These are phyloP conservation scores for Struthio camelus DNA, from an alignment of 2,113 vertebrate genomes.

Conservation along the genomic window DNA sequence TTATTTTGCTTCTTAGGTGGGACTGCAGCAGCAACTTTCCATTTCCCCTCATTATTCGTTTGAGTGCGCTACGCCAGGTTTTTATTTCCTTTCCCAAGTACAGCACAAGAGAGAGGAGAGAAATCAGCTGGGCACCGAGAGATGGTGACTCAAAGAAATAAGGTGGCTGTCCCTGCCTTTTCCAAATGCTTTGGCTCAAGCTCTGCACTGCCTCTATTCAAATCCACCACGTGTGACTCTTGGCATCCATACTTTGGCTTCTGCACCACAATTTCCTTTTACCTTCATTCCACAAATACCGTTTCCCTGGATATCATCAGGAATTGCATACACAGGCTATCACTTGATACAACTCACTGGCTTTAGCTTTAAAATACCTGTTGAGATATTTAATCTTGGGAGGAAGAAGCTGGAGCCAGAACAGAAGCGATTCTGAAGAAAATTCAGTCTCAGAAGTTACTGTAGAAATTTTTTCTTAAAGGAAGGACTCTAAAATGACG, in stretches of 20 bases:
- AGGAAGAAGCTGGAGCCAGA: background rate
- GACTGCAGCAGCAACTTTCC: background rate
- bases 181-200: slow-evolving; percentile 44
- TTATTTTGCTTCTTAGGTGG: background rate
- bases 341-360: background rate
- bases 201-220: background rate
- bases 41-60: background rate
- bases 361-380: background rate
- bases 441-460: accelerated
- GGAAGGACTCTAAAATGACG: background rate
- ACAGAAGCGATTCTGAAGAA: background rate
- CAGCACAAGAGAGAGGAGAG: background rate
- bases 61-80: background rate
- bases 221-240: background rate
- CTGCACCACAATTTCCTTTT: background rate
- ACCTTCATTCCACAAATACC: background rate
- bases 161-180: slow-evolving; percentile 8
- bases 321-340: background rate
- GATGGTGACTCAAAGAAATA: background rate
- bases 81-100: background rate
- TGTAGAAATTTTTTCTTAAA: background rate
- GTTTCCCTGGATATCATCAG: background rate
- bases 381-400: background rate
- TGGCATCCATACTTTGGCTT: background rate
- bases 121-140: slow-evolving; percentile 1